Evolutionary conservation across 2,888 invertebrate species (phyloP).

Genomic region (Diaphora mendica): DNA sequence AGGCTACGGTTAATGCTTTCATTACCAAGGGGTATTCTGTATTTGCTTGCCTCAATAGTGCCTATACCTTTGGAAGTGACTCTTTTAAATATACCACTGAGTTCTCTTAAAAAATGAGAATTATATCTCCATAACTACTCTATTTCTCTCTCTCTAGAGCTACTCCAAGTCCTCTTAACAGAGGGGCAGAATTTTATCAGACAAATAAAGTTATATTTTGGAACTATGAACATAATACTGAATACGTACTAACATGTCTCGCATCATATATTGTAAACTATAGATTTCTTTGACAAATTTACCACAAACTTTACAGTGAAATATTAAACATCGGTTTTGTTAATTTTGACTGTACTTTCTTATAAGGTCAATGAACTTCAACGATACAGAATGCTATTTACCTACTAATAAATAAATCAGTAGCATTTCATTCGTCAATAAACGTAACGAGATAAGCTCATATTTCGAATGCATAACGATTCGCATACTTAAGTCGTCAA

Average conservation of each 20-base stretch:
- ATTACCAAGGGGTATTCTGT: background rate
- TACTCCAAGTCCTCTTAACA: no score
- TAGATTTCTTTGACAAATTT: background rate
- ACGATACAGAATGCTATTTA: background rate
- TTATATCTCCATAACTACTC: no score
- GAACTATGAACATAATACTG: background rate
- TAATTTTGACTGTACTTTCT: background rate
- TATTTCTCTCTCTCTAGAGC: no score
- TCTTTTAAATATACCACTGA: background rate
- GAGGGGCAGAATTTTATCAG: no score
- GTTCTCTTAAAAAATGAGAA: background rate
- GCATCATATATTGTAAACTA: background rate
- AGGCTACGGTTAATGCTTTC: background rate
- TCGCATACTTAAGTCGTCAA: conserved; percentile 77
- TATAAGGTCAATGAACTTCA: background rate
- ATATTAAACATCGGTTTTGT: background rate
- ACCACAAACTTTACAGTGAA: background rate
- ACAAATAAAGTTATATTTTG: no score
- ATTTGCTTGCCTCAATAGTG: no score
- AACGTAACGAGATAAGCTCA: conserved; percentile 67
- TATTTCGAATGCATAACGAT: conserved; percentile 65
- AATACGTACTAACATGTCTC: background rate
- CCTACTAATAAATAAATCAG: conserved; percentile 7
- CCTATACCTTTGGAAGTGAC: no score
- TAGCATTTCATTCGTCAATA: conserved; percentile 48